These are phyloP conservation scores for Ptiloglossa arizonensis DNA, from an alignment of 1,140 invertebrate species.

Conservation along the genomic window DNA sequence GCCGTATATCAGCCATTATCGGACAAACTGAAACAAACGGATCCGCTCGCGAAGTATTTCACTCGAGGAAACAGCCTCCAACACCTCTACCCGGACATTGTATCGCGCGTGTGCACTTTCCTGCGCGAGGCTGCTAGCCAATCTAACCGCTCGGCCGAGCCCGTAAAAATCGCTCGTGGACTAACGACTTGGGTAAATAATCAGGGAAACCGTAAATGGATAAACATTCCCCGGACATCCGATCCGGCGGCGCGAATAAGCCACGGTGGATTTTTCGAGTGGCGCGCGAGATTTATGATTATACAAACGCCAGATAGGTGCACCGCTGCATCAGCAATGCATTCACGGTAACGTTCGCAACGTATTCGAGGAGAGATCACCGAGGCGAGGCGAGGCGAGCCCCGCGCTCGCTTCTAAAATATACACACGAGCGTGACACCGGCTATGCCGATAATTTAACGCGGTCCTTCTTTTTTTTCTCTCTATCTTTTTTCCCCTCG, in stretches of 20 bases:
- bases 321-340: constrained; percentile 13
- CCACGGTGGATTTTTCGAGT: constrained; percentile 17
- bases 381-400: too few relatives aligned
- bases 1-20: too few relatives aligned
- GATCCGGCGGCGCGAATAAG: constrained; percentile 41
- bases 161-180: constrained; percentile 11
- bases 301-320: constrained; percentile 43
- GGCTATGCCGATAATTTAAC: constrained; percentile 54
- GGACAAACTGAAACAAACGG: too few relatives aligned
- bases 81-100: not conserved
- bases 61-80: not conserved
- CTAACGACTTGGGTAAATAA: constrained; percentile 50
- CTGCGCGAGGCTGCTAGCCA: not conserved
- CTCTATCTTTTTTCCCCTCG: too few relatives aligned
- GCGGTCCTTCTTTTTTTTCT: not conserved
- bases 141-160: not conserved
- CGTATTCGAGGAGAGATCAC: constrained; percentile 37
- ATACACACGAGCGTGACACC: constrained; percentile 33
- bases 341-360: constrained; percentile 34
- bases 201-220: constrained; percentile 47
- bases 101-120: too few relatives aligned
- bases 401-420: constrained; percentile 22
- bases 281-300: constrained; percentile 39
- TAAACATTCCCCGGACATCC: constrained; percentile 46
- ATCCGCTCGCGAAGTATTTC: too few relatives aligned